A percentile compares a stretch with the other conserved stretches of the same genome.
These are phyloP conservation scores for Saxidomus purpurata DNA, from an alignment of 1,140 invertebrate genomes.

Conservation along the genomic window DNA sequence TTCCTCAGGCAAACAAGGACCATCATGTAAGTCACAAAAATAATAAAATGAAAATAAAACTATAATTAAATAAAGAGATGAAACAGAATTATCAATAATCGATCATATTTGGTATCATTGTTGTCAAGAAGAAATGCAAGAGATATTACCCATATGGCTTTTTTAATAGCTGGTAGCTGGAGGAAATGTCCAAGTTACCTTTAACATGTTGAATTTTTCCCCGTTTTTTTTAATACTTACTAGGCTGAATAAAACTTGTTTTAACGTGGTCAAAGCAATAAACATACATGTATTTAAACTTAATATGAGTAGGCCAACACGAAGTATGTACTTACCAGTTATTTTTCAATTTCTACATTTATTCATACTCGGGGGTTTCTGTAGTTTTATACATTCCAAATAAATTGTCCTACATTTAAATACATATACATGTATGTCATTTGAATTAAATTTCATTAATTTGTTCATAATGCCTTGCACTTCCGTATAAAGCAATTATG, in stretches of 20 bases:
- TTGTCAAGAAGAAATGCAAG: background rate
- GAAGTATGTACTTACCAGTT: too few relatives aligned
- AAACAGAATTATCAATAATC: background rate
- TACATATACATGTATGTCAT: too few relatives aligned
- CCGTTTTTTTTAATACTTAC: background rate
- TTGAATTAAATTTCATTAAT: too few relatives aligned
- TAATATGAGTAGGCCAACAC: too few relatives aligned
- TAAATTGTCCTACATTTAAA: too few relatives aligned
- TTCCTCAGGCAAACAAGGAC: background rate
- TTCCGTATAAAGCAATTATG: too few relatives aligned
- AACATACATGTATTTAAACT: background rate
- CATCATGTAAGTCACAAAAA: background rate
- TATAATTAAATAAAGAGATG: background rate
- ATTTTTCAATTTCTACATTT: too few relatives aligned
- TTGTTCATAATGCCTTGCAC: too few relatives aligned
- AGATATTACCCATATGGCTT: background rate
- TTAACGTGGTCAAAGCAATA: background rate
- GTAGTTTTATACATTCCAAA: too few relatives aligned
- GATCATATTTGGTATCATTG: background rate
- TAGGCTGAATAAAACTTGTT: background rate
- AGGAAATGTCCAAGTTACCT: background rate
- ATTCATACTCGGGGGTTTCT: too few relatives aligned
- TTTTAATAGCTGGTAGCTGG: background rate
- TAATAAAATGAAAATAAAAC: slow-evolving; percentile 12
- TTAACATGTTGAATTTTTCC: too few relatives aligned